Evolutionary conservation across 2,113 vertebrate genomes (phyloP), one percentile per base, ranked within the genome.

Genomic region (Odontophorus gujanensis): DNA sequence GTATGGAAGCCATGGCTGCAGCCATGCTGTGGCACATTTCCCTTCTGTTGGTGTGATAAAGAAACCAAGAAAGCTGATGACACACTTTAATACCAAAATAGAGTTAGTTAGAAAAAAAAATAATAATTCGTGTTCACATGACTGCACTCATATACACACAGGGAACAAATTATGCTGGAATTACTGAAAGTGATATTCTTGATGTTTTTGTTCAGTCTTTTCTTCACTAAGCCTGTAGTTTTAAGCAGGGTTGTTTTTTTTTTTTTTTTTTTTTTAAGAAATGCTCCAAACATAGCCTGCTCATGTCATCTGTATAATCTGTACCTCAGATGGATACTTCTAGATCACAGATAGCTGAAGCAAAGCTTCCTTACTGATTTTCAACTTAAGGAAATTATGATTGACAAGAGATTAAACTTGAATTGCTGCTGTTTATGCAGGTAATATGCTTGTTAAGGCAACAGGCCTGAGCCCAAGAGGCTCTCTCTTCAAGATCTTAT

Each of bases 1-100:
- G 50, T 98, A 13, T 99, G 99, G 98, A 98, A 95, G 73, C 98
- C 98, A 0, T 98, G 98, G 98, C 96, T 99, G 38, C 98, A 99
- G 96, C 98, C 98, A 1, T 99, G 98, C 97, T 99, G 98, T 77
- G 98, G 99, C 20, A 97, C 87, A 0, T 99, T 99, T 93, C 99
- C 98, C 0, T 98, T 98, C 94, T 99, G 98, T 57, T 97, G 97
- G 92, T 99, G 98, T 81, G 42, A 86, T 9, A 91, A 96, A 62
- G 91, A 93, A 85, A 84, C 62, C 21, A 47, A 12, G 53, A 72
- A 59, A 43, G 47, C 13, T 9, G 36, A 58, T 2, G 8, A 25
- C 13, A 40, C 6, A n/a, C 24, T 77, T 67, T 81, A 87, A 91
- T n/a, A 66, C 9, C 8, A 62, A 68, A 81, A 30, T n/a, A 36